A percentile compares a stretch with the other conserved stretches of the same genome.
Conservation (phyloP, 2,888 invertebrate genomes). For the Drosophila formosana region DNA sequence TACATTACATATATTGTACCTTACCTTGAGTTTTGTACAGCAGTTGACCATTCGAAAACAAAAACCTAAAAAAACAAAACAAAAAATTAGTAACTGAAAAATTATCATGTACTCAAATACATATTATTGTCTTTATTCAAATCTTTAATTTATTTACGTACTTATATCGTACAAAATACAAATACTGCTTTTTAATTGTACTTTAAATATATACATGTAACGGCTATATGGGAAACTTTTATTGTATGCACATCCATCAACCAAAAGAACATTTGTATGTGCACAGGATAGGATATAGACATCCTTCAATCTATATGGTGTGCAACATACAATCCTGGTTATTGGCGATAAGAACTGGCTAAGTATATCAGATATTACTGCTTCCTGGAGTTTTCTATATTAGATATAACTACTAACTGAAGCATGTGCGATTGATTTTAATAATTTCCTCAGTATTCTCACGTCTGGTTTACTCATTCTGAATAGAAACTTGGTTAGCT, state of each 20-base stretch:
- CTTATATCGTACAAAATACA: constrained; percentile 41
- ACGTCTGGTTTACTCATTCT: constrained; percentile 16
- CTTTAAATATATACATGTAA: constrained; percentile 44
- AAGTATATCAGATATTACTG: constrained; percentile 15
- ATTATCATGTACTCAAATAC: constrained; percentile 74
- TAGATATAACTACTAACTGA: constrained; percentile 11
- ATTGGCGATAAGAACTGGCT: constrained; percentile 22
- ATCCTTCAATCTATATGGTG: constrained; percentile 7
- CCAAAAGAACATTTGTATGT: not conserved
- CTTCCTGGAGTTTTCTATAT: constrained; percentile 1
- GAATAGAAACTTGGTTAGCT: constrained; percentile 52
- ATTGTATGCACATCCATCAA: constrained; percentile 31
- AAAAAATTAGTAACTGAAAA: constrained; percentile 62
- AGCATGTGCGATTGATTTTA: constrained; percentile 30
- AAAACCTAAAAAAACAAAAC: too few species aligned
- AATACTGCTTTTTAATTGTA: constrained; percentile 57
- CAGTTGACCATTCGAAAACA: constrained; percentile 62
- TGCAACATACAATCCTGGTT: constrained; percentile 8
- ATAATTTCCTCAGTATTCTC: constrained; percentile 22
- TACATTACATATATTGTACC: constrained; percentile 52
- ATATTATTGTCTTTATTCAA: constrained; percentile 64
- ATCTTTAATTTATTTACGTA: constrained; percentile 63
- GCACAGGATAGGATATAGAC: constrained; percentile 17
- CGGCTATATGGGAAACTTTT: constrained; percentile 48
- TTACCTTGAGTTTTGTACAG: constrained; percentile 71